Evolutionary conservation across 2,888 invertebrate species (phyloP).

Genomic region (Caenorhabditis macrosperma): DNA sequence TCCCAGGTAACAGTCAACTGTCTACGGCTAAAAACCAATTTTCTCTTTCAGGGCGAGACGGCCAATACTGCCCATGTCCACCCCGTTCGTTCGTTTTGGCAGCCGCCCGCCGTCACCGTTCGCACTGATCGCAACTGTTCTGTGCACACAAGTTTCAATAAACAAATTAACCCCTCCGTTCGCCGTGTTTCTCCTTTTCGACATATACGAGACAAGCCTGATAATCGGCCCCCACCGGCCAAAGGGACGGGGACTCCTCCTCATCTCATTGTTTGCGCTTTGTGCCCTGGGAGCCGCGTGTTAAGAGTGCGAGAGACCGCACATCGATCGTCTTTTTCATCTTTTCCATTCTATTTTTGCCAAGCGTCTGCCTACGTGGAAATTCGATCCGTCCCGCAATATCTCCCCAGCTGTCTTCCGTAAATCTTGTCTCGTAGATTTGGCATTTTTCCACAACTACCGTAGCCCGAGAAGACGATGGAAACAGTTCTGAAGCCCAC

Average conservation of each 20-base stretch:
- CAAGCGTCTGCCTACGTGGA: background rate
- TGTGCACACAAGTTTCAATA: background rate
- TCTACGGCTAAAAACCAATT: background rate
- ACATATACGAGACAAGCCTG: background rate
- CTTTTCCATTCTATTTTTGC: background rate
- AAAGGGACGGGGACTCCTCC: background rate
- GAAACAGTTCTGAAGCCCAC: background rate
- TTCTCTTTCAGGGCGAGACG: slow-evolving; percentile 52
- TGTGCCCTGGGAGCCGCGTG: slow-evolving; percentile 13
- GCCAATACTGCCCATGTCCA: slow-evolving; percentile 68
- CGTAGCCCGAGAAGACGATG: background rate
- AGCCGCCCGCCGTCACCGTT: slow-evolving; percentile 39
- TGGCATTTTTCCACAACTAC: background rate
- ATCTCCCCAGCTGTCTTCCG: background rate
- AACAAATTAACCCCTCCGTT: background rate
- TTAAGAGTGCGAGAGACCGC: background rate
- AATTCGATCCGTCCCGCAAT: slow-evolving; percentile 1
- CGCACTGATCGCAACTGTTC: slow-evolving; percentile 17
- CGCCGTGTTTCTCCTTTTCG: background rate
- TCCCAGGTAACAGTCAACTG: slow-evolving; percentile 41
- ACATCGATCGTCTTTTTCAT: slow-evolving; percentile 13
- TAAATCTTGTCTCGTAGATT: background rate
- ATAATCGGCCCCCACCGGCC: background rate
- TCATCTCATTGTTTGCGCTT: slow-evolving; percentile 11
- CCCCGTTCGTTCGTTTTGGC: slow-evolving; percentile 58